Evolutionary conservation across 1,140 invertebrate species (phyloP), one percentile per base, ranked within the genome.

Genomic region (Watersipora subatra): DNA sequence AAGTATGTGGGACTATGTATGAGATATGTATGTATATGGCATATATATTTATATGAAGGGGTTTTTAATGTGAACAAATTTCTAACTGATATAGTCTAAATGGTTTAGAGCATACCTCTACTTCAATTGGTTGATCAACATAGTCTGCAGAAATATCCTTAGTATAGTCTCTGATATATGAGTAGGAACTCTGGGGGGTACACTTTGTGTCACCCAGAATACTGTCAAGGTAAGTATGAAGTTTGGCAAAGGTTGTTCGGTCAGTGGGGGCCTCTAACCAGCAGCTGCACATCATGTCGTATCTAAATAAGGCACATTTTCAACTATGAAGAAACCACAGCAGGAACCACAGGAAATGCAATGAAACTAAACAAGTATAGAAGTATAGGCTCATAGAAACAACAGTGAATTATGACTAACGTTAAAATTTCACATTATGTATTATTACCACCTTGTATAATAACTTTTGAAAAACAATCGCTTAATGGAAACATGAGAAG

Each of bases 241-340:
- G 34, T n/a, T 87, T 84, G 1, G 84, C 81, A 73, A 95, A 96
- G 30, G 86, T 82, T 1, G 92, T 92, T 62, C 92, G 79, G 7
- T 84, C 73, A 1, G 83, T 82, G 0, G 92, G 90, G 69, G 88
- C 87, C 12, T 85, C 83, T 55, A 85, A 80, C 92, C 92, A 96
- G 75, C 92, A 94, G 59, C 87, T 83, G 0, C 84, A 70, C 90
- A 95, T 93, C 63, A 93, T 86, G 24, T 87, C 80, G 73, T 93
- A 91, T 34, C 87, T 88, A 69, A 28, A 80, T n/a, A 46, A 46
- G 34, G n/a, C n/a, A 46, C n/a, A 46, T 46, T 46, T 46, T 12
- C 34, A 46, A 46, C 7, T 46, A 46, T 46, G n/a, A 12, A 46
- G n/a, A 46, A 46, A 46, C 34, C n/a, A n/a, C 34, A 12, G 34